Evolutionary conservation across 1,140 invertebrate species (phyloP), one percentile per base, ranked within the genome.

Genomic region (Drosophila pallidifrons): DNA sequence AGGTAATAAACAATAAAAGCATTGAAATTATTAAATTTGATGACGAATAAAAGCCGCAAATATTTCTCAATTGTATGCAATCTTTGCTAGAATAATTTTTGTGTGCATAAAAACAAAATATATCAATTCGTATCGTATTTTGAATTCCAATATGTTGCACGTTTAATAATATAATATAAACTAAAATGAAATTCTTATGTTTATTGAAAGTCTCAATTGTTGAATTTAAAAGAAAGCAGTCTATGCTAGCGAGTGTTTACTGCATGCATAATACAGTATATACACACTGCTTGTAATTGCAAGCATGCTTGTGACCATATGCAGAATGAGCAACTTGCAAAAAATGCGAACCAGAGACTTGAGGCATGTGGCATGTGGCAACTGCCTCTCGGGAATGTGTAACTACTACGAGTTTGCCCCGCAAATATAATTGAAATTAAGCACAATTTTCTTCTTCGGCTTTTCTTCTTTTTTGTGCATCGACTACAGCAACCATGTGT

Each of bases 391-490:
- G 45, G 46, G 46, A 47, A 41, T 52, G 61, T 10, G 54, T 25
- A 25, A 25, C 20, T 25, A 65, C 64, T 20, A 15, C n/a, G 10
- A 25, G 20, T 25, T 25, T 25, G 20, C 20, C 15, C 20, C 20
- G 54, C 30, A 52, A 43, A 20, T 45, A 25, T 45, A 70, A 61
- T 70, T 70, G 47, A 70, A 69, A 45, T 60, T 20, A 55, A 28
- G 47, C 28, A 51, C 8, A 54, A 43, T 43, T 43, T 43, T 43
- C 41, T 43, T 43, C 41, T 13, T 25, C 20, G 20, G 11, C 11
- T 13, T 43, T 43, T 2, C 41, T 38, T 10, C 41, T 41, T 5
- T 13, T 43, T 13, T 43, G 20, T 43, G 38, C 7, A 41, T 41
- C 38, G 11, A 10, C 7, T 38, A 3, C n/a, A 5, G 3, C 4